These are phyloP conservation scores for Drosophila fungiperda DNA, from an alignment of 2,888 invertebrate species.

Conservation along the genomic window DNA sequence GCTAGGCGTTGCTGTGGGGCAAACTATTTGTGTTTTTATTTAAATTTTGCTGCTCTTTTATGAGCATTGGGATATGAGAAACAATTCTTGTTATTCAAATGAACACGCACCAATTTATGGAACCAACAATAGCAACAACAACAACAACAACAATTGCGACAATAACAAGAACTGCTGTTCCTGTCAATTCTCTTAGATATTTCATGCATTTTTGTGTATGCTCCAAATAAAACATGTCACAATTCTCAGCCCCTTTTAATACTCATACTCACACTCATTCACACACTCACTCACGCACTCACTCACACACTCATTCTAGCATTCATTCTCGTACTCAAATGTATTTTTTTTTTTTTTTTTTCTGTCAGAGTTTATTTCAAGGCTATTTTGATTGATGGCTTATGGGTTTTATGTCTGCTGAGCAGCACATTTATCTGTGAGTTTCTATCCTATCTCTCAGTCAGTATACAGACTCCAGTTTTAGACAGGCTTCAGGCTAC, in stretches of 20 bases:
- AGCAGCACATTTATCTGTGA: slow-evolving; percentile 48
- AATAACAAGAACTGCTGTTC: slow-evolving; percentile 31
- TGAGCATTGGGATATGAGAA: slow-evolving; percentile 28
- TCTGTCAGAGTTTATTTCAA: slow-evolving; percentile 68
- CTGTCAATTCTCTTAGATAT: slow-evolving; percentile 49
- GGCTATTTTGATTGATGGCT: slow-evolving; percentile 75
- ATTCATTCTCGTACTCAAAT: not conserved
- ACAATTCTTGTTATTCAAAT: slow-evolving; percentile 70
- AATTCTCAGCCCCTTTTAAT: slow-evolving; percentile 28
- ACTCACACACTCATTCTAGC: not conserved
- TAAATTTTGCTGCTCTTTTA: slow-evolving; percentile 41
- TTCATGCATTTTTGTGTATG: slow-evolving; percentile 35
- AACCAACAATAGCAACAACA: slow-evolving; percentile 20
- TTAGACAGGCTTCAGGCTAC: slow-evolving; percentile 8
- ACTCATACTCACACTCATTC: not conserved
- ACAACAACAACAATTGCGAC: slow-evolving; percentile 9
- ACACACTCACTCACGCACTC: not conserved
- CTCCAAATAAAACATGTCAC: slow-evolving; percentile 62
- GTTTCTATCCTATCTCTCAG: slow-evolving; percentile 14
- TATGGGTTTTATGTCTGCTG: slow-evolving; percentile 31
- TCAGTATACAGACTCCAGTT: not conserved
- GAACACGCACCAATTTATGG: slow-evolving; percentile 49
- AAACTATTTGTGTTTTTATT: slow-evolving; percentile 70
- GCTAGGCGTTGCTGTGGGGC: slow-evolving; percentile 18
- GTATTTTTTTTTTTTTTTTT: slow-evolving; percentile 14